Evolutionary conservation across 23 tunicate genomes (phyloP).

Genomic region (Phallusia fumigata): DNA sequence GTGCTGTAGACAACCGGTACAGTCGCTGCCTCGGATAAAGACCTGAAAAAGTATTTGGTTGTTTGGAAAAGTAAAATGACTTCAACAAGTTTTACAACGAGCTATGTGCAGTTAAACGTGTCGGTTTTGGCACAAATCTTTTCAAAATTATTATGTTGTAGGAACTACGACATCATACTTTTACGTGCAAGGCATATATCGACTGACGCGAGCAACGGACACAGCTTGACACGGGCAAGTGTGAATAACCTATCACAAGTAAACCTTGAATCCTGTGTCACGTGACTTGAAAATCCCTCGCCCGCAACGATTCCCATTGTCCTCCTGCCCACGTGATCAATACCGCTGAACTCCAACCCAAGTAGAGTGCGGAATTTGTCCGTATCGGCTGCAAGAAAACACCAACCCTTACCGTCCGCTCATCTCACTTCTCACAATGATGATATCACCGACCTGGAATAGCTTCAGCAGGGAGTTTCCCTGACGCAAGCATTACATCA

Average conservation of each 20-base stretch:
- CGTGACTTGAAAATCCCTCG: slow-evolving; percentile 24
- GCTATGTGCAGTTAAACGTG: too few species aligned
- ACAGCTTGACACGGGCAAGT: slow-evolving; percentile 8
- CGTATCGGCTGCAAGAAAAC: too few species aligned
- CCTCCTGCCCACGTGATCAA: not conserved
- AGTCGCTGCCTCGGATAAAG: slow-evolving; percentile 14
- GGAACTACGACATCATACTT: too few species aligned
- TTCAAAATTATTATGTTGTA: too few species aligned
- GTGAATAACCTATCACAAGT: too few species aligned
- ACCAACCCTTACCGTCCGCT: too few species aligned
- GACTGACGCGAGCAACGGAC: too few species aligned
- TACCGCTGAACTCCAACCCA: slow-evolving; percentile 30
- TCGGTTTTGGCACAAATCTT: too few species aligned
- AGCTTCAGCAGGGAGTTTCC: not conserved
- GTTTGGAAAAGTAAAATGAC: not conserved
- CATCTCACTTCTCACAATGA: not conserved
- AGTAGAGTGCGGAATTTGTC: not conserved
- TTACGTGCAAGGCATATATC: too few species aligned
- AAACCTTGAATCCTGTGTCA: not conserved
- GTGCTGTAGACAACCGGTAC: slow-evolving; percentile 19
- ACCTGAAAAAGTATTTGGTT: slow-evolving; percentile 5
- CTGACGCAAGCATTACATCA: slow-evolving; percentile 31
- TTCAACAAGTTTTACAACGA: not conserved
- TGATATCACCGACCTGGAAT: not conserved
- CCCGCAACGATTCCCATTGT: slow-evolving; percentile 19